Conservation (phyloP, 37 sponge, comb jelly and placozoan genomes). For the Hormiphora californensis region DNA sequence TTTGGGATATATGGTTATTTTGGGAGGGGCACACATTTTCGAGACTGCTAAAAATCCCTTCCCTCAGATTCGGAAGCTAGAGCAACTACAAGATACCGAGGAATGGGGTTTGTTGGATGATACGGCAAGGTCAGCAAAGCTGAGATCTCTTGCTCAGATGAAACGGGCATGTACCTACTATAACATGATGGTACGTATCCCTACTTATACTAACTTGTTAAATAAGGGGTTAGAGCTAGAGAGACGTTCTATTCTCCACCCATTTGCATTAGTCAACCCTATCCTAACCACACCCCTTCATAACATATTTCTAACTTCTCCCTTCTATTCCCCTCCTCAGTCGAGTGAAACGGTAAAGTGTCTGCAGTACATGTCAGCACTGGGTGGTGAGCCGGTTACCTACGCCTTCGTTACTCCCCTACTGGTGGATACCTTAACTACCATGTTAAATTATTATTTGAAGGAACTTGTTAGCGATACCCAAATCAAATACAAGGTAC, state of each 20-base stretch:
- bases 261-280: no score
- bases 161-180: not conserved
- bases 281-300: no score
- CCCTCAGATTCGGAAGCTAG: not conserved
- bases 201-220: no score
- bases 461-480: slow-evolving; percentile 44
- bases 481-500: slow-evolving; percentile 18
- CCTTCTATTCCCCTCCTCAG: no score
- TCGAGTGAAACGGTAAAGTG: slow-evolving; percentile 1
- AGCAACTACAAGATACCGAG: not conserved
- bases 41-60: not conserved
- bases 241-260: no score
- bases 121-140: not conserved
- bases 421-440: slow-evolving; percentile 34
- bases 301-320: no score
- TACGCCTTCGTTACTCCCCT: slow-evolving; percentile 24
- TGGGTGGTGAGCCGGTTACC: not conserved
- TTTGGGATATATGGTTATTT: no score
- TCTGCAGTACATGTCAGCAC: slow-evolving; percentile 2
- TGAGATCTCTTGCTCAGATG: not conserved
- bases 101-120: not conserved
- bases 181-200: not conserved
- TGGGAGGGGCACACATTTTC: no score
- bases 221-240: no score
- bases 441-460: slow-evolving; percentile 54